Conservation (phyloP, 2,797 vertebrate genomes). For the Morelia viridis region DNA sequence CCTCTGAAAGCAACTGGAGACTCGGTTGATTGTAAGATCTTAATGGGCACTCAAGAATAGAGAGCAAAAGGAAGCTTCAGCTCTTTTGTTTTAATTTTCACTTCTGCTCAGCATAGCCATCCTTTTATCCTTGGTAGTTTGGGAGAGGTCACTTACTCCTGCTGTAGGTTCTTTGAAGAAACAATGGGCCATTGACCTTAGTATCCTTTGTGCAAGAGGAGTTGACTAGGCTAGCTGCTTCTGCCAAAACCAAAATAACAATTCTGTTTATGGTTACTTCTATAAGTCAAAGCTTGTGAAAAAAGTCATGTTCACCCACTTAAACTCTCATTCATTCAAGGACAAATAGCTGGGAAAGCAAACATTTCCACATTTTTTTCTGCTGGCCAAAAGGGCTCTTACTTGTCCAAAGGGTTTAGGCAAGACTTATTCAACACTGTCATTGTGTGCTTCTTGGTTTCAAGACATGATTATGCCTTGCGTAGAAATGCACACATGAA, state of each 20-base stretch:
- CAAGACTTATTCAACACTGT: neutral
- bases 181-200: neutral
- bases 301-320: neutral
- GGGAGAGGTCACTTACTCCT: neutral
- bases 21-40: conserved; percentile 39
- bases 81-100: conserved; percentile 60
- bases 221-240: neutral
- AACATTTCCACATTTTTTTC: neutral
- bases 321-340: neutral
- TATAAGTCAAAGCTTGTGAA: neutral
- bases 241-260: neutral
- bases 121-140: conserved; percentile 45
- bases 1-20: conserved; percentile 45
- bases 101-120: conserved; percentile 41
- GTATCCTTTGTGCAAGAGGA: neutral
- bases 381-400: neutral
- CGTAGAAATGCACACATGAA: neutral
- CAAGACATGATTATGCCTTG: neutral
- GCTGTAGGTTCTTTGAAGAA: neutral
- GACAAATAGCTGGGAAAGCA: neutral
- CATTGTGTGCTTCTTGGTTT: neutral
- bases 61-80: conserved; percentile 11
- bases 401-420: conserved; percentile 6
- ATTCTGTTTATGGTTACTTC: neutral
- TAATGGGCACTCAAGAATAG: conserved; percentile 32